Conservation (phyloP, 2,888 invertebrate genomes). For the Anorthoa munda region DNA sequence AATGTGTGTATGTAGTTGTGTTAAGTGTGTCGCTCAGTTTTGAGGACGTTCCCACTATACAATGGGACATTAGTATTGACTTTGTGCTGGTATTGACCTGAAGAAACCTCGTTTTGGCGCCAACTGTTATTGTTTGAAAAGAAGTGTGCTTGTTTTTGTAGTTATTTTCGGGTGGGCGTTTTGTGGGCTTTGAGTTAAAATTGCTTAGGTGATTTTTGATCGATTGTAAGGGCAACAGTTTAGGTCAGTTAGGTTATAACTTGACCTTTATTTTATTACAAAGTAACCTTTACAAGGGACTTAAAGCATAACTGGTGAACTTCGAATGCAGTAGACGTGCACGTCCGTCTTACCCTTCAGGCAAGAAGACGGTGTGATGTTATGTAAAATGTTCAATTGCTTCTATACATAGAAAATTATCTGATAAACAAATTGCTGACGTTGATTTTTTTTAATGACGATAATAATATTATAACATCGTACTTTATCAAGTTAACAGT, state of each 20-base stretch:
- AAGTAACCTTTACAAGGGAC: neutral
- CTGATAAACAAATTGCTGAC: neutral
- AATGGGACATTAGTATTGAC: conserved; percentile 66
- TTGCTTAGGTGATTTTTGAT: neutral
- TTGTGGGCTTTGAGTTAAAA: neutral
- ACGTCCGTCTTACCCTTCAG: too few species aligned
- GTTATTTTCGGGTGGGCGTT: neutral
- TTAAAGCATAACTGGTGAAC: too few species aligned
- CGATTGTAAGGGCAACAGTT: neutral
- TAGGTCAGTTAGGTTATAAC: too few species aligned
- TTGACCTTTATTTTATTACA: neutral
- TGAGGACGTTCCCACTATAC: conserved; percentile 58
- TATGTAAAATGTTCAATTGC: too few species aligned
- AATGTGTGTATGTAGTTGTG: conserved; percentile 18
- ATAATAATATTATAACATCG: conserved; percentile 2
- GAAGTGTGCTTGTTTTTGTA: conserved; percentile 34
- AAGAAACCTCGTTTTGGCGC: conserved; percentile 52
- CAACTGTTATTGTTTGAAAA: conserved; percentile 45
- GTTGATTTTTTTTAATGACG: neutral
- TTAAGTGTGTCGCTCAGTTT: conserved; percentile 35
- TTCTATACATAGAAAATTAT: neutral
- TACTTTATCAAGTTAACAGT: conserved; percentile 7
- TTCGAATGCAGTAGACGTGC: too few species aligned
- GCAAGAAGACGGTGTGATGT: too few species aligned
- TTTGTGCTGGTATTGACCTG: conserved; percentile 63